Evolutionary conservation across 2,113 vertebrate species (phyloP).

Genomic region (Daboia siamensis): DNA sequence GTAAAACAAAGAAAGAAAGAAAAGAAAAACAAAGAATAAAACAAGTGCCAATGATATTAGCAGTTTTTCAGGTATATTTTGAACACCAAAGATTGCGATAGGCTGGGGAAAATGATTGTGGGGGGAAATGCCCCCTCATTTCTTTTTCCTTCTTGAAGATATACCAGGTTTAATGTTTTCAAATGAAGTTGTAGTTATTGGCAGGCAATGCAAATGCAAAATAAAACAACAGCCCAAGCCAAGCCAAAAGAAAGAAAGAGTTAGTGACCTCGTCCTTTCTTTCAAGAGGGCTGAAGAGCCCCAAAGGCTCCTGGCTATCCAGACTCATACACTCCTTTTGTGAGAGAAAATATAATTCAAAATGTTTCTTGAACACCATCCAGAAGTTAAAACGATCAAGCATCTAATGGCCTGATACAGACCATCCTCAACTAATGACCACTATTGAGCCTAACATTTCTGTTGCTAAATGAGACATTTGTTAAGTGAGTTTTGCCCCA

Average conservation of each 20-base stretch:
- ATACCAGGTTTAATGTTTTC: not conserved
- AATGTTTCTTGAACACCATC: not conserved
- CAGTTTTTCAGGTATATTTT: not conserved
- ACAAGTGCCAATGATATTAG: accelerated
- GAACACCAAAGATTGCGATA: accelerated
- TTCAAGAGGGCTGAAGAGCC: not conserved
- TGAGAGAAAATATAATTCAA: not conserved
- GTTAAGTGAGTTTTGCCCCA: not conserved
- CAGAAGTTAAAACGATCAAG: not conserved
- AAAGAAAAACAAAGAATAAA: not conserved
- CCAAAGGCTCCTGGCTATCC: not conserved
- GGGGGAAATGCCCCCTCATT: not conserved
- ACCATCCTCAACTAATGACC: too few species aligned
- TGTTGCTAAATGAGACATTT: not conserved
- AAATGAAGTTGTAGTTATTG: not conserved
- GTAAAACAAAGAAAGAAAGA: not conserved
- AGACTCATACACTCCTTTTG: not conserved
- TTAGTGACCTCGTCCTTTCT: not conserved
- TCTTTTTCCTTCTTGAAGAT: not conserved
- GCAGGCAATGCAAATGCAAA: not conserved
- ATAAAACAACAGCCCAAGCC: not conserved
- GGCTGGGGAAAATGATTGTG: not conserved
- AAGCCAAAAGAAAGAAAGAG: not conserved
- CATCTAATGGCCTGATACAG: not conserved
- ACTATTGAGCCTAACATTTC: too few species aligned